These are phyloP conservation scores for Athrips mouffetella DNA, from an alignment of 2,888 invertebrate species.

Conservation along the genomic window DNA sequence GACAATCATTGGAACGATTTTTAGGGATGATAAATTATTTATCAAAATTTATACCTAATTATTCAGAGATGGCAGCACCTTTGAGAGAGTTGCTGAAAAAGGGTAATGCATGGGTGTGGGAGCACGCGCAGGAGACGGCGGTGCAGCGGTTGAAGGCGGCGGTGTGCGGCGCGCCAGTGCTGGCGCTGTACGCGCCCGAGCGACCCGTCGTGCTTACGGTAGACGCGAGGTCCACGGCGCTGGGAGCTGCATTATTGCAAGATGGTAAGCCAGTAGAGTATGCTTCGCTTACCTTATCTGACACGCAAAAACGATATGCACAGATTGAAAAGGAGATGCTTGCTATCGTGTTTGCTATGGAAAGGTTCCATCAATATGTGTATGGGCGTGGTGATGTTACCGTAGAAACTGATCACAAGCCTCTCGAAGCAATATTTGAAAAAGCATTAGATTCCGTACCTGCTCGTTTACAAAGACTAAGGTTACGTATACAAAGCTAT, in stretches of 20 bases:
- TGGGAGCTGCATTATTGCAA: constrained; percentile 23
- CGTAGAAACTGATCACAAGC: constrained; percentile 25
- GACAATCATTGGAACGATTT: constrained; percentile 15
- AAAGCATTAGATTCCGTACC: constrained; percentile 6
- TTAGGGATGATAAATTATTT: constrained; percentile 17
- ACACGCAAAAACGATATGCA: constrained; percentile 22
- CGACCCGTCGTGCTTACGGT: constrained; percentile 12
- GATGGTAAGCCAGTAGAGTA: constrained; percentile 24
- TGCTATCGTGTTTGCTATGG: constrained; percentile 25
- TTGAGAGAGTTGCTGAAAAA: not conserved
- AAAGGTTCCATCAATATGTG: constrained; percentile 24
- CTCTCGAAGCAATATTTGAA: constrained; percentile 22
- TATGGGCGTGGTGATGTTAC: constrained; percentile 20
- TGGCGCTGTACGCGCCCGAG: no score
- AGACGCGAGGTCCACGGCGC: constrained; percentile 17
- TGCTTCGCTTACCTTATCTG: constrained; percentile 23
- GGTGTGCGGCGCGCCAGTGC: constrained; percentile 10
- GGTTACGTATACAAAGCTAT: not conserved
- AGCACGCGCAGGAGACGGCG: not conserved
- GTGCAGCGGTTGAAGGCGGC: not conserved
- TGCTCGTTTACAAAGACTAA: not conserved
- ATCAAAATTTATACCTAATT: constrained; percentile 1
- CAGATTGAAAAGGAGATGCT: constrained; percentile 27
- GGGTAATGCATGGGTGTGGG: not conserved
- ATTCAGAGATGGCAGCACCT: not conserved